phyloP scores from a whole-genome alignment of 1,140 invertebrate species.

The Drosophila prosaltans region DNA sequence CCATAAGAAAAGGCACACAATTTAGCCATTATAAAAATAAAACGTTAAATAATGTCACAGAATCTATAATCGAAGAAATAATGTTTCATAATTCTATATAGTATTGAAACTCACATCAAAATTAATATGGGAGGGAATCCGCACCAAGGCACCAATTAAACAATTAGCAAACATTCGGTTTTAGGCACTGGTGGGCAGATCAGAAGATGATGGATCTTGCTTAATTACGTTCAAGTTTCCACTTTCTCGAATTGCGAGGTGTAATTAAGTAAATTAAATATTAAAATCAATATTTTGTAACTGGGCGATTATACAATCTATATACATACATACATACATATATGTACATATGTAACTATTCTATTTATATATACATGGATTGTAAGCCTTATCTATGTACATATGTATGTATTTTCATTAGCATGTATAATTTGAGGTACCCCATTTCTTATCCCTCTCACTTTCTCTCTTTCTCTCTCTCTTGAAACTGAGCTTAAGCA shows the following conservation, averaged over 20 bases:
- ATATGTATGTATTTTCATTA: not conserved
- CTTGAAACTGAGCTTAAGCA: not conserved
- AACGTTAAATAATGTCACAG: not conserved
- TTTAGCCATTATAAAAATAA: not conserved
- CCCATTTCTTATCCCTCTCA: not conserved
- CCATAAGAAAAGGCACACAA: not conserved
- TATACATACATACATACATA: too few relatives aligned
- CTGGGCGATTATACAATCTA: too few relatives aligned
- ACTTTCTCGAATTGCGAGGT: not conserved
- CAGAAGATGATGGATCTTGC: not conserved
- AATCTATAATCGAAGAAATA: not conserved
- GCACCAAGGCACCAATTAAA: constrained; percentile 30
- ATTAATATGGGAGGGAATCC: not conserved
- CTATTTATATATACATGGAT: too few relatives aligned
- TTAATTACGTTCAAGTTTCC: not conserved
- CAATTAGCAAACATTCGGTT: constrained; percentile 40
- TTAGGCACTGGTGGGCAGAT: constrained; percentile 7
- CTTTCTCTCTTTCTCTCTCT: constrained; percentile 4
- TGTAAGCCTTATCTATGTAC: too few relatives aligned
- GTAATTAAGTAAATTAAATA: too few relatives aligned
- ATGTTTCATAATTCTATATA: constrained; percentile 16
- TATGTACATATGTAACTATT: too few relatives aligned
- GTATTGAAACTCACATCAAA: constrained; percentile 23
- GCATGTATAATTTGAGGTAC: not conserved
- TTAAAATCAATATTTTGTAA: too few relatives aligned